phyloP scores from a whole-genome alignment of 1,140 invertebrate species.

The Cherax quadricarinatus region DNA sequence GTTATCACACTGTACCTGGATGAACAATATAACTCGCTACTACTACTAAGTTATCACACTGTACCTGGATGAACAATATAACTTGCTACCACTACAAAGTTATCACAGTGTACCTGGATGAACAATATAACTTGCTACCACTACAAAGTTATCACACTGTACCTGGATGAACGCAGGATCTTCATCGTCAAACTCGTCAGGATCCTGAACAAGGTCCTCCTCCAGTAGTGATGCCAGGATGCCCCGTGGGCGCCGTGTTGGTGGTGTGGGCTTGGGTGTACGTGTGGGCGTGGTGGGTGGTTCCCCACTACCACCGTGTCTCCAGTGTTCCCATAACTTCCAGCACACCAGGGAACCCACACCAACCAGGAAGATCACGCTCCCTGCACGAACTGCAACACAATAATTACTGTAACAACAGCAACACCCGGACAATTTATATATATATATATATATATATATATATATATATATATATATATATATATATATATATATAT shows the following conservation, averaged over 20 bases:
- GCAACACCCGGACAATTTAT: no score
- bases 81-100: no score
- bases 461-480: slow-evolving; percentile 38
- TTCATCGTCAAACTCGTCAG: slow-evolving; percentile 57
- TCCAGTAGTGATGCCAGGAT: slow-evolving; percentile 70
- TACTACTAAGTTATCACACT: no score
- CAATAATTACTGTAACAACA: neutral
- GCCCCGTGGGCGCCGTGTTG: slow-evolving; percentile 26
- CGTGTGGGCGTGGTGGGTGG: slow-evolving; percentile 46
- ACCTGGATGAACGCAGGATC: slow-evolving; percentile 71
- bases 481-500: slow-evolving; percentile 41
- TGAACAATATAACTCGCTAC: no score
- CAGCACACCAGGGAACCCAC: slow-evolving; percentile 76
- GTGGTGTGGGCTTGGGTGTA: slow-evolving; percentile 39
- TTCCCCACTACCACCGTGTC: slow-evolving; percentile 37
- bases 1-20: no score
- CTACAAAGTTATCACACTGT: no score
- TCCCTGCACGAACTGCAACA: slow-evolving; percentile 75
- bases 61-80: no score
- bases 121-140: no score
- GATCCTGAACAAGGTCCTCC: slow-evolving; percentile 72
- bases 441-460: slow-evolving; percentile 21
- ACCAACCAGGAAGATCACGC: slow-evolving; percentile 75
- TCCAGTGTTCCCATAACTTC: slow-evolving; percentile 74
- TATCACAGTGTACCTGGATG: no score